Conservation (phyloP, 2,797 vertebrate species). For the Potorous gilbertii region DNA sequence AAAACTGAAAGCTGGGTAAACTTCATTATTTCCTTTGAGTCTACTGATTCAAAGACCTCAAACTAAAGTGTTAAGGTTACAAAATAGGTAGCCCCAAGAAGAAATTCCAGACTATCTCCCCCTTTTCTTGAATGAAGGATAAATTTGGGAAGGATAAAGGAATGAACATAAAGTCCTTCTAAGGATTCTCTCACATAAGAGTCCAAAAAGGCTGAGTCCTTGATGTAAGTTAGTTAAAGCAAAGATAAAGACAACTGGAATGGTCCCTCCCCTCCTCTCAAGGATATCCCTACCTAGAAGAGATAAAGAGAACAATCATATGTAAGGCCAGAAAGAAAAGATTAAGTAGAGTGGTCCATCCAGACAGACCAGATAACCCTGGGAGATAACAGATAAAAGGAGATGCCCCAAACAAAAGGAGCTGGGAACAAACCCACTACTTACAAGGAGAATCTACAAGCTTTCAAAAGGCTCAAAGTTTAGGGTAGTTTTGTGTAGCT, state of each 20-base stretch:
- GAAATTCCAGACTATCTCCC: neutral
- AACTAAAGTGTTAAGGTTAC: neutral
- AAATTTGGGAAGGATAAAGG: neutral
- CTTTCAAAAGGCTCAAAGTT: constrained; percentile 41
- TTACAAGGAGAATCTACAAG: constrained; percentile 31
- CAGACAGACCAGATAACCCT: constrained; percentile 57
- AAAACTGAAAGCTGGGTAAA: neutral
- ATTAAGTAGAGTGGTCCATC: constrained; percentile 65
- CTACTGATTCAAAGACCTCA: neutral
- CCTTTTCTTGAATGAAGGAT: neutral
- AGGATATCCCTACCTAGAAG: neutral
- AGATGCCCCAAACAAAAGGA: constrained; percentile 46
- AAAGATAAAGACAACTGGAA: neutral
- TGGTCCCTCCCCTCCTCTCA: neutral
- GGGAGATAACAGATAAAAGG: constrained; percentile 64
- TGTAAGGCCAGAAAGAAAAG: constrained; percentile 57
- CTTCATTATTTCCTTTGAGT: neutral
- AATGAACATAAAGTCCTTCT: constrained; percentile 18
- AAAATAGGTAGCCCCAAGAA: neutral
- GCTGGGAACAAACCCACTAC: neutral
- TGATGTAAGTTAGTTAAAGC: neutral
- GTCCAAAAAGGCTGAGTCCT: constrained; percentile 27
- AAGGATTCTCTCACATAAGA: neutral
- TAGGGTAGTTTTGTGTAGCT: neutral
- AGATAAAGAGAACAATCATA: constrained; percentile 72